Conservation (phyloP, 2,113 vertebrate species). For the Trematomus loennbergii region DNA sequence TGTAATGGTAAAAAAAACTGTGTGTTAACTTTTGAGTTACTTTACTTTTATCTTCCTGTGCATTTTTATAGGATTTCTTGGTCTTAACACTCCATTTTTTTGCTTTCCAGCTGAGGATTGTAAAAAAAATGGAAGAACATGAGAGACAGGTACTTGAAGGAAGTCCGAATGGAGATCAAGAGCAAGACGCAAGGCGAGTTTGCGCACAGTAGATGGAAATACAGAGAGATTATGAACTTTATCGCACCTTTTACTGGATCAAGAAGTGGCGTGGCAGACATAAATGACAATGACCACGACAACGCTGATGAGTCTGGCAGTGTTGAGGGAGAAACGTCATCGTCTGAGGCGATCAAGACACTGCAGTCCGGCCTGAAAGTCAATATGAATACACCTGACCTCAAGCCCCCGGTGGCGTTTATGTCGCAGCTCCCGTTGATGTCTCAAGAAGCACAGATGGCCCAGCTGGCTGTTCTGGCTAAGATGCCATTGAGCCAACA, state of each 20-base stretch:
- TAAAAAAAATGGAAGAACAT: constrained; percentile 83
- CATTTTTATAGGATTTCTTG: not conserved
- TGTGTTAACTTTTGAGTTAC: not conserved
- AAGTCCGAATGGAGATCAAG: constrained; percentile 75
- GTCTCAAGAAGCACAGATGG: constrained; percentile 54
- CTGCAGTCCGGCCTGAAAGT: constrained; percentile 44
- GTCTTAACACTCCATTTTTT: constrained; percentile 20
- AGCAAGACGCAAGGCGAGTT: constrained; percentile 74
- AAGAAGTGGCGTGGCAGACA: constrained; percentile 54
- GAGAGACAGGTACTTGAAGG: constrained; percentile 82
- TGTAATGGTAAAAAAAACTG: not conserved
- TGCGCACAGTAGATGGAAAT: constrained; percentile 74
- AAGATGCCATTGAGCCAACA: constrained; percentile 48
- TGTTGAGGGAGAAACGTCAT: constrained; percentile 42
- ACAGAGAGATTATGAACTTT: constrained; percentile 77
- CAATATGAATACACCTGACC: constrained; percentile 29
- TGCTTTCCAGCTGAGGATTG: constrained; percentile 75
- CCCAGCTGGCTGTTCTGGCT: constrained; percentile 58
- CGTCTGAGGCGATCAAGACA: constrained; percentile 40
- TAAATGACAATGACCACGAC: constrained; percentile 57
- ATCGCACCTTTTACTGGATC: constrained; percentile 77
- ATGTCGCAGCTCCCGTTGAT: constrained; percentile 47
- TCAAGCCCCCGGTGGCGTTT: constrained; percentile 60
- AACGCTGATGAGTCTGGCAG: constrained; percentile 51
- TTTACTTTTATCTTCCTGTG: not conserved